Percentiles rank a stretch among this genome's conserved stretches.
phyloP scores from a whole-genome alignment of 2,888 invertebrate species.

The Limnephilus auricula region DNA sequence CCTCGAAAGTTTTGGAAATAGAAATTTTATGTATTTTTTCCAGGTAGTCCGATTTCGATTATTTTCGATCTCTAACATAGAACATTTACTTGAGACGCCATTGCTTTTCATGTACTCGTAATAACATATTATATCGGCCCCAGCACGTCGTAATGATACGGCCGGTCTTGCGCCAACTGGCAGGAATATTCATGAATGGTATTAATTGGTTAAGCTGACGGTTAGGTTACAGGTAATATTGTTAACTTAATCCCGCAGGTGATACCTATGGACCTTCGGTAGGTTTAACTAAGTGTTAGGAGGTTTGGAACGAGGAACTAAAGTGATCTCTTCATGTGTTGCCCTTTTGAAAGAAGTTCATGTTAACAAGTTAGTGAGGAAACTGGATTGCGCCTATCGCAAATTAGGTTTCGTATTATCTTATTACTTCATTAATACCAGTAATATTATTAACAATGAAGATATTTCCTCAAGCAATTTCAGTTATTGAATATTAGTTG shows the following conservation, averaged over 20 bases:
- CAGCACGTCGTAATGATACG: not conserved
- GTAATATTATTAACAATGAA: no score
- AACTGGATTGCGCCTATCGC: not conserved
- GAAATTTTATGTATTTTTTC: no score
- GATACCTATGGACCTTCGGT: not conserved
- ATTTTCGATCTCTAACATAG: no score
- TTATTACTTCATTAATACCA: not conserved
- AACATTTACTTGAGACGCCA: no score
- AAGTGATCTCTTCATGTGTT: not conserved
- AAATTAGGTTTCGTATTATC: not conserved
- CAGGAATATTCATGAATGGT: constrained; percentile 2
- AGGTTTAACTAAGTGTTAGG: not conserved
- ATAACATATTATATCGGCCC: not conserved
- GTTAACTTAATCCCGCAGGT: not conserved
- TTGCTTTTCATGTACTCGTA: not conserved
- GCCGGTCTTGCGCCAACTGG: not conserved
- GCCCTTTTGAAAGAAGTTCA: not conserved
- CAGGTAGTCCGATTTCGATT: no score
- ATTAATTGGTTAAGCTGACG: not conserved
- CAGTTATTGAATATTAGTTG: no score
- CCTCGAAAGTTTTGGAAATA: no score
- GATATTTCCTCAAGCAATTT: no score
- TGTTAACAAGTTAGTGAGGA: not conserved
- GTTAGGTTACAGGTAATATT: not conserved
- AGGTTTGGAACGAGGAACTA: not conserved